These are phyloP conservation scores for Micromesistius poutassou DNA, from an alignment of 2,797 vertebrate genomes.

Conservation along the genomic window DNA sequence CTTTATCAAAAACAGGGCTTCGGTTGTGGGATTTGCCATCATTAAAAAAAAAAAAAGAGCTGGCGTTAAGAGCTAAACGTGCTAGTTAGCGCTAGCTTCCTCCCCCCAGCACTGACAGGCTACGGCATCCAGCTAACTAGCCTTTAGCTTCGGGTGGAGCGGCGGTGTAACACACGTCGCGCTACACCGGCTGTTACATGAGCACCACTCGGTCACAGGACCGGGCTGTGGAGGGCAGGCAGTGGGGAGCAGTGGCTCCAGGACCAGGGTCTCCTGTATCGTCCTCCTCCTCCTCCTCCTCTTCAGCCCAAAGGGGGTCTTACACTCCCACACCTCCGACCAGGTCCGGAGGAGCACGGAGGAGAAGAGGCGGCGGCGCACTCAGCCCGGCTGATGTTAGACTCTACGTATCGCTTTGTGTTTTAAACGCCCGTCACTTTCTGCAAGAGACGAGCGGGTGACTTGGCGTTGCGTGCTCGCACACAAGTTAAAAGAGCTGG, in stretches of 20 bases:
- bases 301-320: background rate
- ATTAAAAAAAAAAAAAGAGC: constrained; percentile 16
- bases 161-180: too few species aligned
- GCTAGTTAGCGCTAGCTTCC: constrained; percentile 12
- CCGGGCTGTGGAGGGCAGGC: background rate
- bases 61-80: constrained; percentile 20
- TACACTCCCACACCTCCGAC: too few species aligned
- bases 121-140: constrained; percentile 31
- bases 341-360: background rate
- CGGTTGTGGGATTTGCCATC: constrained; percentile 80
- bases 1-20: constrained; percentile 86
- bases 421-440: background rate
- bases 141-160: constrained; percentile 32
- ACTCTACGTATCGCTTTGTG: background rate
- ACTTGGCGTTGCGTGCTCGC: background rate
- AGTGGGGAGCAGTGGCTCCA: constrained; percentile 12
- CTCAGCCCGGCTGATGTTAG: background rate
- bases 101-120: constrained; percentile 22
- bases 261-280: background rate
- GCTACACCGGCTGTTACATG: too few species aligned
- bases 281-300: constrained; percentile 18
- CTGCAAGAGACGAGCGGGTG: background rate
- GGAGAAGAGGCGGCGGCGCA: background rate
- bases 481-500: background rate
- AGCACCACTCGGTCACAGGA: background rate